phyloP scores from a whole-genome alignment of 2,797 vertebrate species.

The Platalea minor region DNA sequence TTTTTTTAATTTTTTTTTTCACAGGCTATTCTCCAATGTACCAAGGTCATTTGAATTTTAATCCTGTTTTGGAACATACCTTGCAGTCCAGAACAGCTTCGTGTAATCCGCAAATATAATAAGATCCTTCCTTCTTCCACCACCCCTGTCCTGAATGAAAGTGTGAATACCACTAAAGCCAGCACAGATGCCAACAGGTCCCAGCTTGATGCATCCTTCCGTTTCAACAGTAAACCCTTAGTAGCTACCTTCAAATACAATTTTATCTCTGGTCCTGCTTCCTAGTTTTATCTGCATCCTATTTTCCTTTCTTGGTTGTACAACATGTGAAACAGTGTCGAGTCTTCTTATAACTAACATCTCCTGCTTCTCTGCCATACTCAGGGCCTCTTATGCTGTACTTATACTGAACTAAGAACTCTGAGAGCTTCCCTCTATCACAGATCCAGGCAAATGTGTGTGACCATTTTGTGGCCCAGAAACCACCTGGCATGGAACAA shows the following conservation, averaged over 20 bases:
- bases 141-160: neutral
- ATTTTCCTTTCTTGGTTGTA: neutral
- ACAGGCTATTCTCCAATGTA: neutral
- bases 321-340: neutral
- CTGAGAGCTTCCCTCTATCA: neutral
- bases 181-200: neutral
- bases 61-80: neutral
- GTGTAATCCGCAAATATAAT: neutral
- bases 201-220: neutral
- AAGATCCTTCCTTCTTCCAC: neutral
- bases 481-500: neutral
- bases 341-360: neutral
- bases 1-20: neutral
- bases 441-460: neutral
- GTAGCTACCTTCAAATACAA: neutral
- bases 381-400: neutral
- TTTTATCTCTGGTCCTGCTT: neutral
- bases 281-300: too few relatives aligned
- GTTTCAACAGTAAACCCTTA: neutral
- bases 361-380: neutral
- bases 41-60: neutral
- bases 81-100: neutral
- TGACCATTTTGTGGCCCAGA: neutral
- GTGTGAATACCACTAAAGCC: neutral
- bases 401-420: neutral